Evolutionary conservation across 2,888 invertebrate genomes (phyloP).

Genomic region (Eupelmus urozonus): DNA sequence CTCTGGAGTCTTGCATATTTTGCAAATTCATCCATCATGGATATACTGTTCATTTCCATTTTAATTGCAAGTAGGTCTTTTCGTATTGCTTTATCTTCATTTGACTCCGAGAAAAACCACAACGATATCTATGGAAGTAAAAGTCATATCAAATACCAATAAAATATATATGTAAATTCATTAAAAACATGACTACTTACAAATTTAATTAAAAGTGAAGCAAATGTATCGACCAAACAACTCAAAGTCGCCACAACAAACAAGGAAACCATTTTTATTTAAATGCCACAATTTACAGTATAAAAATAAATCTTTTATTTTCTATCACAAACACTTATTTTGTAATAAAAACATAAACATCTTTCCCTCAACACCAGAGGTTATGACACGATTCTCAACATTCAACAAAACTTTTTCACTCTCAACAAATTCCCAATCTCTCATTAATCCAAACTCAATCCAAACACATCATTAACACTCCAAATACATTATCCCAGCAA

Average conservation of each 20-base stretch:
- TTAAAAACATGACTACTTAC: conserved; percentile 64
- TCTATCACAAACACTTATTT: neutral
- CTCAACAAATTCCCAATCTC: too few species aligned
- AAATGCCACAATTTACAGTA: conserved; percentile 6
- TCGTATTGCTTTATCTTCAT: conserved; percentile 64
- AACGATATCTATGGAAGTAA: too few species aligned
- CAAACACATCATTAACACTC: too few species aligned
- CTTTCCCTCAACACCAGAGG: neutral
- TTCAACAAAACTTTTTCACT: too few species aligned
- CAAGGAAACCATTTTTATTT: conserved; percentile 65
- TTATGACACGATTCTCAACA: neutral
- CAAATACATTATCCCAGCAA: too few species aligned
- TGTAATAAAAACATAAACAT: too few species aligned
- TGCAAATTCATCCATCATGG: conserved; percentile 76
- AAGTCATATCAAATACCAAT: too few species aligned
- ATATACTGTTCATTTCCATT: conserved; percentile 71
- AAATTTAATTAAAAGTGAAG: conserved; percentile 68
- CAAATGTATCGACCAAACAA: conserved; percentile 67
- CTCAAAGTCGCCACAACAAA: conserved; percentile 68
- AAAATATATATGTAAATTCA: too few species aligned
- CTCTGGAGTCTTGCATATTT: conserved; percentile 76
- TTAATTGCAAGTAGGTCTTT: conserved; percentile 67
- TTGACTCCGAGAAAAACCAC: conserved; percentile 63
- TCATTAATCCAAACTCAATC: too few species aligned
- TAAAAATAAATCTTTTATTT: neutral